Base-by-base conservation (phyloP, 2,888 invertebrate genomes). In the Cephus runcator region DNA sequence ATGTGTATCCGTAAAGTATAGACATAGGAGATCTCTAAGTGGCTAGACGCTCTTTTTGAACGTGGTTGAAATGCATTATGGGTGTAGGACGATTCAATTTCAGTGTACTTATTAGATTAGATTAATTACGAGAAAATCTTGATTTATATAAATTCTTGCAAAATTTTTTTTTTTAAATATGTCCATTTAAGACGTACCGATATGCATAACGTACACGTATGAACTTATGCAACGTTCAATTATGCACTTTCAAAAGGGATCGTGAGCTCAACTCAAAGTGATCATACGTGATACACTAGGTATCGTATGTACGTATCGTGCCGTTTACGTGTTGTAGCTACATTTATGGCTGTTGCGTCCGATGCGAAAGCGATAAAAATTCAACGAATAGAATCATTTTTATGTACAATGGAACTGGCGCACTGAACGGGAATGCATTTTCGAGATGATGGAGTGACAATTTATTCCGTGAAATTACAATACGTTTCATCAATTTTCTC, bases 1-100 rank as follows among this genome's bases (percentile, higher is more conserved):
- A 56, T 23, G 9, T 56, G 56, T 69, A 83, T 79, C 34, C 35
- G 73, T 71, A 80, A 77, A 40, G 76, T 80, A 76, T 79, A 77
- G 75, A 75, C 73, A 73, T 73, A 12, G 56, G n/a, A n/a, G n/a
- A 56, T 23, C 40, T 12, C 35, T 15, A 56, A 77, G 75, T 34
- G 77, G 77, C 6, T 6, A 30, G 11, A 23, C 23, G 2, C 15
- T 56, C 9, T 56, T 56, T 56, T 56, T 56, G 23, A 23, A 9
- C 2, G 56, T 23, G 9, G 23, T 23, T 56, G 0, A 56, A 56
- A 56, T 56, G 56, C 23, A 56, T 56, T 56, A 23, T 23, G 56
- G 23, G 56, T 56, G 23, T 23, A 23, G 9, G 56, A 56, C 9
- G 56, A 56, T 56, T 23, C 56, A 56, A 9, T 9, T 15, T 15